Conservation (phyloP, 2,113 vertebrate genomes). For the Microtus montanus region DNA sequence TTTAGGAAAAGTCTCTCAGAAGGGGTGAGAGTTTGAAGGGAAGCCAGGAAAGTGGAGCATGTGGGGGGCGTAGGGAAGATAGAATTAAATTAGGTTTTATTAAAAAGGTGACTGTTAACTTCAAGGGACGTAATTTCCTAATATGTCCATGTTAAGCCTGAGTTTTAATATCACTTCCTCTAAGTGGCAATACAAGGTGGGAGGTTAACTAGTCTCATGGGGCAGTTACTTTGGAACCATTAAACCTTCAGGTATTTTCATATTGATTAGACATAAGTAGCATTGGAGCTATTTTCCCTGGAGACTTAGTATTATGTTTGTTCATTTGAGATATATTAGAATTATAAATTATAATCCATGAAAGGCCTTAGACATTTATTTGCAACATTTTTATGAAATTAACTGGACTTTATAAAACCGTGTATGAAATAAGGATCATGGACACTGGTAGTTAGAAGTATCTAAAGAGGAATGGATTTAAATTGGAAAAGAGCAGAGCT, state of each 20-base stretch:
- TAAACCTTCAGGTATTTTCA: background rate
- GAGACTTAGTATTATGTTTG: background rate
- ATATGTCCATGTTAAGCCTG: background rate
- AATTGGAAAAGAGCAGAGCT: background rate
- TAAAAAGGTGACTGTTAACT: background rate
- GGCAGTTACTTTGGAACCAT: background rate
- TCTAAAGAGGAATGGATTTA: background rate
- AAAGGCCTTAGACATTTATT: background rate
- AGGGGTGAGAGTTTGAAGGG: background rate
- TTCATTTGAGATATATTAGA: background rate
- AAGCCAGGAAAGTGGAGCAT: background rate
- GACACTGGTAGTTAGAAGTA: background rate
- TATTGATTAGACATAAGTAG: background rate
- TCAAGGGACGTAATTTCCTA: background rate
- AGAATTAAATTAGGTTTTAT: background rate
- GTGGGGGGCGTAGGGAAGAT: fast-evolving
- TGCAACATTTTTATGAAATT: background rate
- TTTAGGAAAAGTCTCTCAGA: background rate
- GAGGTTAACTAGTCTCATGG: background rate
- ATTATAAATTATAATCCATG: background rate
- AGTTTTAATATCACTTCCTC: constrained; percentile 14
- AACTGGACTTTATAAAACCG: background rate
- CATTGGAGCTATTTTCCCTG: background rate
- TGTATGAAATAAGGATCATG: background rate
- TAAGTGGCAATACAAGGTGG: background rate